These are phyloP conservation scores for Nowickia ferox DNA, from an alignment of 2,888 invertebrate species.

Conservation along the genomic window DNA sequence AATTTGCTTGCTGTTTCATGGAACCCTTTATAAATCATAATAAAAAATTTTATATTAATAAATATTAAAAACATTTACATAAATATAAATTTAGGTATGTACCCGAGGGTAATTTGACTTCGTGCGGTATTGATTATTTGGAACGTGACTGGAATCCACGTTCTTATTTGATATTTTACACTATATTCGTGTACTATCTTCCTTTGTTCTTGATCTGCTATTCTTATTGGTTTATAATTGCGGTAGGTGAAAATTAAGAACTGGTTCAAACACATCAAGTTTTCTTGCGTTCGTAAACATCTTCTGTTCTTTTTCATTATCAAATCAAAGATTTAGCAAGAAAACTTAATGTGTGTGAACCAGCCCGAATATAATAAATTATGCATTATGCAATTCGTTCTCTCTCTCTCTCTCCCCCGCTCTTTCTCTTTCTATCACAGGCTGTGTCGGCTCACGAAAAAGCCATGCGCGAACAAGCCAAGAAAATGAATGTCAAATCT, in stretches of 20 bases:
- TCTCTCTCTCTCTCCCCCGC: neutral
- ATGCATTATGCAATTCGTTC: no score
- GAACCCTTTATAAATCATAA: no score
- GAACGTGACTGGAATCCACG: slow-evolving; percentile 89
- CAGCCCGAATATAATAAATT: no score
- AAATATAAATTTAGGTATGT: slow-evolving; percentile 87
- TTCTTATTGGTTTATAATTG: slow-evolving; percentile 94
- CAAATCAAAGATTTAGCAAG: no score
- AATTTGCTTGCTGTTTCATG: no score
- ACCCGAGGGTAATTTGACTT: slow-evolving; percentile 96
- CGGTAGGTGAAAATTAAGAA: slow-evolving; percentile 83
- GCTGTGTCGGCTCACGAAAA: slow-evolving; percentile 94
- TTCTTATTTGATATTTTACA: slow-evolving; percentile 91
- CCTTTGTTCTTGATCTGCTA: slow-evolving; percentile 92
- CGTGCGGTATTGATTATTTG: slow-evolving; percentile 95
- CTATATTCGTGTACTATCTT: slow-evolving; percentile 90
- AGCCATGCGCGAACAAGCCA: slow-evolving; percentile 94
- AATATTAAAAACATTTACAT: neutral
- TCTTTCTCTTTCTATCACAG: slow-evolving; percentile 78
- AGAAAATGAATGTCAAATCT: slow-evolving; percentile 96
- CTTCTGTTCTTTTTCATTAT: no score
- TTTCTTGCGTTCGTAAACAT: no score
- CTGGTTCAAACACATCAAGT: neutral
- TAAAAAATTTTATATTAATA: no score
- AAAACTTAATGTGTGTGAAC: no score